Evolutionary conservation across 2,888 invertebrate species (phyloP), one percentile per base, ranked within the genome.

Genomic region (Axea sp.): DNA sequence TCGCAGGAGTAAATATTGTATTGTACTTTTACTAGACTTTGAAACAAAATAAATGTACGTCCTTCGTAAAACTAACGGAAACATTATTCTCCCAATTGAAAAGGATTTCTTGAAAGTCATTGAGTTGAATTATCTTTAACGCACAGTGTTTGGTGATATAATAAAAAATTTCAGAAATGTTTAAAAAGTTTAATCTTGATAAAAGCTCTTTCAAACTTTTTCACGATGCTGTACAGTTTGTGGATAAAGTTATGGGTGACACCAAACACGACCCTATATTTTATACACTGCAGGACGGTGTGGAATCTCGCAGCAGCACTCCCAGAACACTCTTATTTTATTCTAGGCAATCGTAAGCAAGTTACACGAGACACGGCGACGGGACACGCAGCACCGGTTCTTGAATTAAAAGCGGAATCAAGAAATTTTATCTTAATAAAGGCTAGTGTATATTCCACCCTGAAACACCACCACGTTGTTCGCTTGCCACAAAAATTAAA

Each of bases 211-310:
- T 51, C 43, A 26, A 65, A 64, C 57, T 72, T 64, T 65, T 72
- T 65, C 64, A 49, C 37, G 51, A 51, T 24, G 37, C 37, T 24
- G 37, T 31, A 31, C 41, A 59, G 41, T 64, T 71, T 30, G 64
- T 8, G 43, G 64, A 51, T 39, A 71, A 64, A 71, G 45, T 57
- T 72, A 64, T 65, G 51, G 72, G 51, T 65, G 72, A 72, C 72
- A 12, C 59, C 51, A 26, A 72, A 59, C 72, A 65, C 72, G 59
- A 53, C 59, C 59, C 72, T 59, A 72, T 72, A 64, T 64, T 57
- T 72, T 64, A 64, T 59, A 72, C 51, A 64, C 62, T 49, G 62
- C 55, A 28, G 49, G 19, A 49, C 60, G 53, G 59, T 68, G 60
- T 60, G 60, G 69, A 69, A 69, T 69, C 69, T 60, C 47, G 47